A percentile compares a stretch with the other conserved stretches of the same genome.
These are phyloP conservation scores for Drosophila truncata DNA, from an alignment of 1,140 invertebrate genomes.

Conservation along the genomic window DNA sequence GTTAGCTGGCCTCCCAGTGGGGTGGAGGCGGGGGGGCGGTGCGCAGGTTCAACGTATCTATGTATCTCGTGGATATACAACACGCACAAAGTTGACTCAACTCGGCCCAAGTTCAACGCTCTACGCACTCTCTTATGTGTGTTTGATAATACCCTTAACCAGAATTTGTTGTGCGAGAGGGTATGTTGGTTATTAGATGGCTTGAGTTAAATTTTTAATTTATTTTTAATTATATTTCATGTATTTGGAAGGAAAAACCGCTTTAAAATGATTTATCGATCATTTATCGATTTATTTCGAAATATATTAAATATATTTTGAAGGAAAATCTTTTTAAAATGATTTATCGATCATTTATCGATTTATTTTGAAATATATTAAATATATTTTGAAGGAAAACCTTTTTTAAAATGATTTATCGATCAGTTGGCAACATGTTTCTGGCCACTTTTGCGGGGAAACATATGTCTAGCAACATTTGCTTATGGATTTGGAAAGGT, in stretches of 20 bases:
- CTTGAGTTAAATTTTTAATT: not conserved
- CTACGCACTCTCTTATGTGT: conserved; percentile 56
- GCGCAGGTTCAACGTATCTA: conserved; percentile 70
- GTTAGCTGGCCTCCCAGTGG: conserved; percentile 50
- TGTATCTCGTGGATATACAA: conserved; percentile 67
- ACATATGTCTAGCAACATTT: not conserved
- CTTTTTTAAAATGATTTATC: not conserved
- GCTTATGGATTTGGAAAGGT: not conserved
- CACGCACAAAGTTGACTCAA: conserved; percentile 75
- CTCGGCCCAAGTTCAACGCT: conserved; percentile 69
- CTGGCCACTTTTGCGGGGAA: not conserved
- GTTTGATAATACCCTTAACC: conserved; percentile 28
- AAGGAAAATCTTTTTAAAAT: no score
- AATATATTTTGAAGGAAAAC: not conserved
- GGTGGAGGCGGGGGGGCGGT: not conserved
- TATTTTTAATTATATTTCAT: not conserved
- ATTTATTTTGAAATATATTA: no score
- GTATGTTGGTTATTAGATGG: not conserved
- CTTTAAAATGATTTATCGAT: no score
- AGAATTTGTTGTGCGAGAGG: not conserved
- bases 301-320: no score
- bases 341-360: no score
- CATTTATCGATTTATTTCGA: no score
- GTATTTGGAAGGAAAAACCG: not conserved
- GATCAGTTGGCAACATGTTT: not conserved